A percentile compares a stretch with the other conserved stretches of the same genome.
Evolutionary conservation across 2,888 invertebrate genomes (phyloP).

Genomic region (Aleiodes alternator): DNA sequence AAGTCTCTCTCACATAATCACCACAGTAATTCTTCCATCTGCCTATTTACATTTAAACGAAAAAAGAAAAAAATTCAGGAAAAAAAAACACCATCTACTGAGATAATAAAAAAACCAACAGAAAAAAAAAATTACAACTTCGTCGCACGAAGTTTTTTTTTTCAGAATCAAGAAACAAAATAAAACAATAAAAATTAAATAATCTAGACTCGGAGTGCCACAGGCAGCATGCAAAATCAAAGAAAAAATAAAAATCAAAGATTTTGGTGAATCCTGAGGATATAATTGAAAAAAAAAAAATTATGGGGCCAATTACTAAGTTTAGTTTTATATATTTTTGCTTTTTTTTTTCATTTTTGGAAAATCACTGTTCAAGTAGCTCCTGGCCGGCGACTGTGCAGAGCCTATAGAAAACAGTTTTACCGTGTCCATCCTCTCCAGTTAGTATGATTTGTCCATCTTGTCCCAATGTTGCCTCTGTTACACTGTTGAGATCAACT

Average conservation of each 20-base stretch:
- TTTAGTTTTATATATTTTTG: neutral
- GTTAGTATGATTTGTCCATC: conserved; percentile 97
- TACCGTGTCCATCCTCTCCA: conserved; percentile 95
- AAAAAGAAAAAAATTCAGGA: conserved; percentile 58
- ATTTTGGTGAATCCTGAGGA: conserved; percentile 59
- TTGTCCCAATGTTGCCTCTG: conserved; percentile 93
- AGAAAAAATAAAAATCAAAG: conserved; percentile 44
- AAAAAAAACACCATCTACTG: conserved; percentile 48
- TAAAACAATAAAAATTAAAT: conserved; percentile 53
- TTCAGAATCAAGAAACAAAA: conserved; percentile 31
- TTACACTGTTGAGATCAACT: conserved; percentile 90
- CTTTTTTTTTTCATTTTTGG: conserved; percentile 33
- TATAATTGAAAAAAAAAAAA: conserved; percentile 28
- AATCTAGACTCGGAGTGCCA: conserved; percentile 63
- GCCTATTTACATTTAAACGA: conserved; percentile 63
- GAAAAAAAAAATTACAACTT: conserved; percentile 59
- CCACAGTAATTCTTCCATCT: conserved; percentile 49
- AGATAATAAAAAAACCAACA: too few relatives aligned
- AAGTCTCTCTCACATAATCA: neutral
- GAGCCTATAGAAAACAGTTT: conserved; percentile 76
- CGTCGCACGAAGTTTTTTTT: conserved; percentile 58
- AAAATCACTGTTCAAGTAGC: conserved; percentile 73
- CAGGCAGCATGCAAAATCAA: conserved; percentile 69
- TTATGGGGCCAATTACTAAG: conserved; percentile 43
- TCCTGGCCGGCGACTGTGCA: conserved; percentile 75